Evolutionary conservation across 2,113 vertebrate genomes (phyloP).

Genomic region (Cyanoliseus patagonus): DNA sequence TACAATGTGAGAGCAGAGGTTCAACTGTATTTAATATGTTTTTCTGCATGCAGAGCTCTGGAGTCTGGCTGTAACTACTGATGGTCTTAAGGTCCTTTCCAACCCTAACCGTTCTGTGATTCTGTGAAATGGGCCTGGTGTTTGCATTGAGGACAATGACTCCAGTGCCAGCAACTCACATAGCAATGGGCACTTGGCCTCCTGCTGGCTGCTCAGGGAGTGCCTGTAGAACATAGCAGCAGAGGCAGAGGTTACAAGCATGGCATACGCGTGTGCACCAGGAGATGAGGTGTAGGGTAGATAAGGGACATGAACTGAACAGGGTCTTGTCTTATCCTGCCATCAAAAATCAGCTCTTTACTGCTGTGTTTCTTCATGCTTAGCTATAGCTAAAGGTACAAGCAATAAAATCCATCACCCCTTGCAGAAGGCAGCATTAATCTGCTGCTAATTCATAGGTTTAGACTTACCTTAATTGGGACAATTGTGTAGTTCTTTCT

Average conservation of each 20-base stretch:
- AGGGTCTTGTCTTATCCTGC: neutral
- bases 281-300: neutral
- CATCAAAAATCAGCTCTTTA: neutral
- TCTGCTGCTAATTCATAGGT: neutral
- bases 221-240: accelerated
- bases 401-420: neutral
- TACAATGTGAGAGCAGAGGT: neutral
- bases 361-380: neutral
- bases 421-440: neutral
- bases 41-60: neutral
- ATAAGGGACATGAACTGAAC: neutral
- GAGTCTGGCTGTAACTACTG: neutral
- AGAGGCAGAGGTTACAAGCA: neutral
- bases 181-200: neutral
- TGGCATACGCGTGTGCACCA: accelerated
- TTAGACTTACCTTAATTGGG: neutral
- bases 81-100: no score
- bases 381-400: neutral
- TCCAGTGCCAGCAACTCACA: neutral
- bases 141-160: neutral
- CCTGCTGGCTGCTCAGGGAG: neutral
- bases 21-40: neutral
- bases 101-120: no score
- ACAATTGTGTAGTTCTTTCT: neutral
- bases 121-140: neutral